Base-by-base conservation (phyloP, 2,888 invertebrate genomes). In the Crossocerus cetratus region DNA sequence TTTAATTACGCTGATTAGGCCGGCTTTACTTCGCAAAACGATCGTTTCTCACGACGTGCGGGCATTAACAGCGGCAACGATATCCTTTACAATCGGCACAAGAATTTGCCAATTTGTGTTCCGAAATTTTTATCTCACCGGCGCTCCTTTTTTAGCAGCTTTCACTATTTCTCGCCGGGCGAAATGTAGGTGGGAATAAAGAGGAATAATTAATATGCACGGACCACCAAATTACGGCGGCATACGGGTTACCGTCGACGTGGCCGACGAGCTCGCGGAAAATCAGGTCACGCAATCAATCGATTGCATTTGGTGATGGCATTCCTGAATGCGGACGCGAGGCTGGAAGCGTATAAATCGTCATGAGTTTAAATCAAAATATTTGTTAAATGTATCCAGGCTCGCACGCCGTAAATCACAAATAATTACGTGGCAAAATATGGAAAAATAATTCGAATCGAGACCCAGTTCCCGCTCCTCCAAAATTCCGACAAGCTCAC, bases 1-100 rank as follows among this genome's bases (percentile, higher is more conserved):
- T 55, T 72, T 69, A 65, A 65, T 57, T 65, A 60, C n/a, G 21
- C 21, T 14, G 11, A n/a, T 23, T 23, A 58, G 22, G 44, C 18
- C 44, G 55, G 22, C 23, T 63, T 13, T 49, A 49, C 4, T 32
- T 32, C 32, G 32, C 32, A 32, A 32, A 32, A 32, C 11, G 32
- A 32, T 11, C 11, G 32, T 32, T 32, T 32, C 32, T 5, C 32
- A 32, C 11, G 32, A 32, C 32, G 8, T 2, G 32, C 5, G 32
- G 32, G 32, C 32, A 32, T 32, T 32, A 32, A 32, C 32, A 32
- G 32, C 32, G 32, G 32, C 32, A 32, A 32, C 11, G 32, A 32
- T 32, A 32, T 32, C 32, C 32, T 32, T 32, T 32, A 32, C 32
- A 32, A 32, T 32, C 32, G 4, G 32, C 32, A 3, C 32, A 32